Base-by-base conservation (phyloP, 2,113 vertebrate species). In the Anguilla japonica region DNA sequence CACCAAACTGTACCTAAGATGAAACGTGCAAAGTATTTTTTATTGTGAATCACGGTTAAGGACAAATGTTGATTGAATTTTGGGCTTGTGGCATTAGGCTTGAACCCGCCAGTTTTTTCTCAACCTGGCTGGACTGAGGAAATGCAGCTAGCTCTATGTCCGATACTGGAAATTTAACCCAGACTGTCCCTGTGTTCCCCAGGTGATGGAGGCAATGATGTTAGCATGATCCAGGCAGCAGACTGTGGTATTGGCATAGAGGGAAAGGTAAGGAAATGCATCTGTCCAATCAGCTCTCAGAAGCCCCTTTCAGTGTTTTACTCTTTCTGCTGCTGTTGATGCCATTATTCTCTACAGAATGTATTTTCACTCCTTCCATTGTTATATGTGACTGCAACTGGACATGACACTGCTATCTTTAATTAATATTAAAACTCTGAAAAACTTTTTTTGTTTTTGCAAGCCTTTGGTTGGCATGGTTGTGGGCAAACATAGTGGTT, bases 221-320 rank as follows among this genome's bases (percentile, higher is more conserved):
- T 99, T 88, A 99, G 98, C 93, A 99, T 99, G 98, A 99, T 99
- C 93, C 98, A 99, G 91, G 98, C 98, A 15, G 98, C 98, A 20
- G 98, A 99, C 94, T 99, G 98, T 82, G 98, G 98, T 0, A 97
- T 99, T 41, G 98, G 98, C 40, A 98, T 99, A n/a, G 98, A 99
- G 90, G 98, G 98, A 89, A 99, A 99, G 97, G 98, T 99, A 95
- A 95, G 15, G 63, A 60, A 14, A 67, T 26, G 18, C 0, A 67
- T 67, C 60, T 67, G 60, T 53, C 50, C 50, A 53, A 9, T 53
- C 50, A 53, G 50, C 50, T 53, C 11, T 53, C 50, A 53, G 50
- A 53, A 53, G 50, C 50, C 13, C 50, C 50, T 53, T 2, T 53
- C 13, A 11, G 11, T 53, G 3, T 53, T 53, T 11, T 53, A 53